phyloP scores from a whole-genome alignment of 2,797 vertebrate species.

The Alca torda region DNA sequence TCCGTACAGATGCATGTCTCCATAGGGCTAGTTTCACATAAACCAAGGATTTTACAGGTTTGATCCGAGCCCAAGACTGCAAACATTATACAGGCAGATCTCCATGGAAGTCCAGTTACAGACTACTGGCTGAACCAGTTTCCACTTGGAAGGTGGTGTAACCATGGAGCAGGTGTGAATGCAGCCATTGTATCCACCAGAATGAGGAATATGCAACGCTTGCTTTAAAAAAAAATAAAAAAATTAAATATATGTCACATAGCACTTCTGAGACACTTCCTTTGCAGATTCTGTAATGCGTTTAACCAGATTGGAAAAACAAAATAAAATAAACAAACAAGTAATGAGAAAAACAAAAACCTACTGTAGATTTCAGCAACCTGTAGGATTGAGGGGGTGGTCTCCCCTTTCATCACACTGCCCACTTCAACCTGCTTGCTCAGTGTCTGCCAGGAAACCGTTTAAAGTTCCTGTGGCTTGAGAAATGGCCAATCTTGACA shows the following conservation, averaged over 20 bases:
- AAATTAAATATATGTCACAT: not conserved
- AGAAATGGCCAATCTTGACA: conserved; percentile 55
- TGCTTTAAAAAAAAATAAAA: not conserved
- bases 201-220: conserved; percentile 2
- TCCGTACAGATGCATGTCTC: not conserved
- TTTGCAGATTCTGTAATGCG: not conserved
- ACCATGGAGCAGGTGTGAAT: conserved; percentile 23
- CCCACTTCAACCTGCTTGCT: conserved; percentile 69
- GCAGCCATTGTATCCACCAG: not conserved
- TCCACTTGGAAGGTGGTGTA: not conserved
- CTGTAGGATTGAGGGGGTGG: conserved; percentile 59
- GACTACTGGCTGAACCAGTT: not conserved
- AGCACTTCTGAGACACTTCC: not conserved
- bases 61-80: conserved; percentile 1
- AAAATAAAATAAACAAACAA: not conserved
- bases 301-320: not conserved
- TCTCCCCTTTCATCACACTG: conserved; percentile 54
- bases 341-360: not conserved
- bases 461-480: conserved; percentile 77
- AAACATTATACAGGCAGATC: conserved; percentile 23
- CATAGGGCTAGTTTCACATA: not conserved
- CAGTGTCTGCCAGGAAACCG: conserved; percentile 59
- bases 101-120: not conserved
- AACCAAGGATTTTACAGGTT: not conserved
- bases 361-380: conserved; percentile 30